Evolutionary conservation across 2,888 invertebrate species (phyloP).

Genomic region (Camponotus fellah): DNA sequence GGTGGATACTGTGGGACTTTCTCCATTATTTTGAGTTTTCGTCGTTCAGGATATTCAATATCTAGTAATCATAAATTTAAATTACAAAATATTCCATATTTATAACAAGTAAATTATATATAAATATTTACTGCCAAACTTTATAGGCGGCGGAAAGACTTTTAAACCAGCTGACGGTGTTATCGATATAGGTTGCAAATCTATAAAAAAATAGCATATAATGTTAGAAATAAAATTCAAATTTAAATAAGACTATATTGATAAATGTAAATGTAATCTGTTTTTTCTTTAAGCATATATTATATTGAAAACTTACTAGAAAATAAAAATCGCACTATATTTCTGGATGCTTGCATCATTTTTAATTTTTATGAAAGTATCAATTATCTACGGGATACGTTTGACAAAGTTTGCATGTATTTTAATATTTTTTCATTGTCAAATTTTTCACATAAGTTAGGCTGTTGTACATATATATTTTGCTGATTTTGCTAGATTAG

Average conservation of each 20-base stretch:
- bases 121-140: constrained; percentile 89
- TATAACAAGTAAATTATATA: not conserved
- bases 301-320: constrained; percentile 38
- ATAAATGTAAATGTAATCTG: not conserved
- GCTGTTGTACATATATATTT: too few relatives aligned
- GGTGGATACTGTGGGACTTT: constrained; percentile 91
- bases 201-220: constrained; percentile 11
- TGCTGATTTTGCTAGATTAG: too few relatives aligned
- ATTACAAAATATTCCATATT: not conserved
- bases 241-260: not conserved
- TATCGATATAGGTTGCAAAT: constrained; percentile 15
- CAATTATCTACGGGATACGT: not conserved
- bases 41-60: constrained; percentile 87
- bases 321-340: constrained; percentile 9
- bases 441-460: not conserved
- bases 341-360: constrained; percentile 31
- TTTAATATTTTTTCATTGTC: not conserved
- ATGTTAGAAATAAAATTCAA: not conserved
- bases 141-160: constrained; percentile 90
- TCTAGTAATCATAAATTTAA: constrained; percentile 68
- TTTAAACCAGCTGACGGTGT: constrained; percentile 88
- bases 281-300: not conserved
- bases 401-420: not conserved
- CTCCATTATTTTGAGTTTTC: constrained; percentile 90
- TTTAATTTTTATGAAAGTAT: not conserved